A percentile compares a stretch with the other conserved stretches of the same genome.
phyloP scores from a whole-genome alignment of 2,797 vertebrate genomes.

The Tinamus major region DNA sequence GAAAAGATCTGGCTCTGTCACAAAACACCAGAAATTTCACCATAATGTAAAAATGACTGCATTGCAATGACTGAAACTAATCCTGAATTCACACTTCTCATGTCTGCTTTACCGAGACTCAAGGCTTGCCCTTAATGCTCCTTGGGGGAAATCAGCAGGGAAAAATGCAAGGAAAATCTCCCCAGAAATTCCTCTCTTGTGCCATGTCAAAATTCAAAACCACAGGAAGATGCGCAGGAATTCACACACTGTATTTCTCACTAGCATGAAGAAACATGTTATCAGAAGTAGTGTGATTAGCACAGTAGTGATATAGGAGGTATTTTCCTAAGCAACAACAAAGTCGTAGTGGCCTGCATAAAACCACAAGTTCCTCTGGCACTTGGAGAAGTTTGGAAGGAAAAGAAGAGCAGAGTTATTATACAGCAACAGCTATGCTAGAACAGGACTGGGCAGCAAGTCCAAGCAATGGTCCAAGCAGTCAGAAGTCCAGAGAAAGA shows the following conservation, averaged over 20 bases:
- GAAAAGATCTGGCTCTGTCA: background rate
- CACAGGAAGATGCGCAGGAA: background rate
- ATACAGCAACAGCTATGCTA: constrained; percentile 13
- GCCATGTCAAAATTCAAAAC: background rate
- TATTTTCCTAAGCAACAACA: background rate
- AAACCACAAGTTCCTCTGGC: constrained; percentile 28
- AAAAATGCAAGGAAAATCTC: background rate
- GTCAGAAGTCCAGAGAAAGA: constrained; percentile 45
- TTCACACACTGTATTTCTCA: accelerated
- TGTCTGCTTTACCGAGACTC: background rate
- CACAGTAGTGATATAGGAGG: background rate
- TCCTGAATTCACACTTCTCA: background rate
- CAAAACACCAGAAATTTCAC: background rate
- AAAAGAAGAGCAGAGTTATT: background rate
- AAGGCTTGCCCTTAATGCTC: background rate
- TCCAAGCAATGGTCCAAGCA: constrained; percentile 33
- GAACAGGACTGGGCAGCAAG: background rate
- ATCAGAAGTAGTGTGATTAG: background rate
- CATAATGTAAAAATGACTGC: accelerated
- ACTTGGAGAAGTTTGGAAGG: constrained; percentile 1
- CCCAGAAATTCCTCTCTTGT: background rate
- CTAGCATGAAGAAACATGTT: background rate
- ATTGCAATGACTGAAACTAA: background rate
- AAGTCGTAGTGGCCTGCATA: background rate
- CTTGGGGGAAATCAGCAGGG: background rate